A percentile compares a stretch with the other conserved stretches of the same genome.
Evolutionary conservation across 1,140 invertebrate genomes (phyloP).

Genomic region (Dendroctonus valens): DNA sequence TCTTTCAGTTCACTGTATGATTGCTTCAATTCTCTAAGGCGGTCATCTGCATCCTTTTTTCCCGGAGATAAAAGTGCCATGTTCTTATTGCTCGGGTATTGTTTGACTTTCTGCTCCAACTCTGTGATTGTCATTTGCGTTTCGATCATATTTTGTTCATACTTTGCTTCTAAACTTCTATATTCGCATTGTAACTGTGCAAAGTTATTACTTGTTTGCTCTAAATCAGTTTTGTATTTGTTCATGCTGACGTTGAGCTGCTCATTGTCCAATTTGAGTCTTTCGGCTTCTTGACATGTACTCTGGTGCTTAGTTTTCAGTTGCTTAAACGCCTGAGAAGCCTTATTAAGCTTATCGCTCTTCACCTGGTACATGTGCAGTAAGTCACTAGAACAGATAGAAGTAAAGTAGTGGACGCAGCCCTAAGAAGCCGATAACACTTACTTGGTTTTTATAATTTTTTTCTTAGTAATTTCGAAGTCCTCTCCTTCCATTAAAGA

Average conservation of each 20-base stretch:
- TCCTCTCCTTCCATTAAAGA: conserved; percentile 6
- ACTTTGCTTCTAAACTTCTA: conserved; percentile 2
- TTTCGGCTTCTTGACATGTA: background rate
- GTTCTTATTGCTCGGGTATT: background rate
- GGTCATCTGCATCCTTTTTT: background rate
- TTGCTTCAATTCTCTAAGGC: conserved; percentile 22
- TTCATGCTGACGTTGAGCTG: background rate
- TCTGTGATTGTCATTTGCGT: conserved; percentile 7
- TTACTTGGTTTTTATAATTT: conserved; percentile 20
- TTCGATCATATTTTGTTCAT: conserved; percentile 12
- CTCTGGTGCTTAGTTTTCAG: conserved; percentile 10
- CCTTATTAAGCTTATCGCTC: conserved; percentile 16
- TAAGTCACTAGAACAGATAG: conserved; percentile 19
- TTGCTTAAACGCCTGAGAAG: conserved; percentile 15
- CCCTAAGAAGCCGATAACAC: background rate
- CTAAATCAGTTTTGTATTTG: background rate
- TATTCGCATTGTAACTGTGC: conserved; percentile 2
- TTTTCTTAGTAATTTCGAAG: conserved; percentile 7
- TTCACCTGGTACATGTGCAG: conserved; percentile 13
- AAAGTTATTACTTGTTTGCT: background rate
- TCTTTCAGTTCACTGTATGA: conserved; percentile 6
- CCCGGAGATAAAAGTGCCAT: background rate
- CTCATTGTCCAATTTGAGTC: conserved; percentile 14
- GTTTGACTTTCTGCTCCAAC: conserved; percentile 2
- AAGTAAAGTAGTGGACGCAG: background rate